Base-by-base conservation (phyloP, 2,888 invertebrate species). In the Leptura quadrifasciata region DNA sequence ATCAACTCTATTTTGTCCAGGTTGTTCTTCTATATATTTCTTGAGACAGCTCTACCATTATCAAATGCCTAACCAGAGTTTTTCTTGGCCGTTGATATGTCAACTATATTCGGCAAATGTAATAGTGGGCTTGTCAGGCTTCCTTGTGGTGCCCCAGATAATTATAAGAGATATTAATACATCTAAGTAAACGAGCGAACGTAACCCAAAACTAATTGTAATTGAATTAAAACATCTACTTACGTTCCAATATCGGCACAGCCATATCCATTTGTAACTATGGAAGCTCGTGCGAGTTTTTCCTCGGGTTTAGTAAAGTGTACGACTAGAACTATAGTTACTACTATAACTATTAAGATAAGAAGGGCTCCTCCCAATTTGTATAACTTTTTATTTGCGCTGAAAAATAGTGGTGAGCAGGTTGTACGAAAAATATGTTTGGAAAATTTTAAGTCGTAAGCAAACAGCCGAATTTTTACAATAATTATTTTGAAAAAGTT, bases 241-340 rank as follows among this genome's bases (percentile, higher is more conserved):
- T 76, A 83, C 83, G 64, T 78, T 77, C 82, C 83, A 21, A 83
- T 83, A 15, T 79, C 76, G 12, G 82, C 76, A 58, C 83, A 83
- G 21, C 76, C 80, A 74, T 77, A 75, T 12, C 83, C 83, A 72
- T 82, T 83, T 17, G 83, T 82, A 0, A 82, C 82, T 2, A 83
- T 75, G 15, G 78, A 57, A 2, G 47, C 71, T 61, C 27, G 61
- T 24, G 47, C 5, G 3, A 20, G 10, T n/a, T 24, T 15, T 2
- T 61, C 4, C 8, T 61, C 4, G 3, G 71, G 21, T 24, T 24
- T n/a, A 8, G 69, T 71, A 17, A 60, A 61, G 4, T 8, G n/a
- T 27, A 61, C 18, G 1, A 61, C 27, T n/a, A 61, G 24, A 1
- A 5, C n/a, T 21, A 60, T 52, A 18, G 12, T n/a, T 35, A 39